Conservation (phyloP, 37 sponge, comb jelly and placozoan species). For the Hexactinellida sp. region DNA sequence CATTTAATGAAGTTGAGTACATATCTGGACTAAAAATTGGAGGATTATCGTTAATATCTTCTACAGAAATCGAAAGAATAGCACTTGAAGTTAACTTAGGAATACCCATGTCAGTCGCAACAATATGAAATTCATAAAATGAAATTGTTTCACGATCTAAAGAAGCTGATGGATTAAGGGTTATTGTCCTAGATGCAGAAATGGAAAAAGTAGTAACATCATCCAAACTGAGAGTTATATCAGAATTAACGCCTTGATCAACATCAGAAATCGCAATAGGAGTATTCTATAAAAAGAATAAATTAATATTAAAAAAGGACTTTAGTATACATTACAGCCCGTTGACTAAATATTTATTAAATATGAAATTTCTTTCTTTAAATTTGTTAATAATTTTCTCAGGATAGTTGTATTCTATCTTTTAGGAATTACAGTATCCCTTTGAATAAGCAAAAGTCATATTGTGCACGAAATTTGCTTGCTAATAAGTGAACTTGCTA, state of each 20-base stretch:
- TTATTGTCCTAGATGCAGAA: not conserved
- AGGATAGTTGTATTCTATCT: no score
- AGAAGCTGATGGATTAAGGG: not conserved
- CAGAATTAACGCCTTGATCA: not conserved
- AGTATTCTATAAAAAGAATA: not conserved
- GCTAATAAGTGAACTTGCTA: no score
- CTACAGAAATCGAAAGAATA: not conserved
- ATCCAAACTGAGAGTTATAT: not conserved
- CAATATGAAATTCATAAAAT: not conserved
- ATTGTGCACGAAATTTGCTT: no score
- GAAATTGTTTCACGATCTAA: not conserved
- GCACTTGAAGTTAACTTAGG: not conserved
- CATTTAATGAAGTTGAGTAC: not conserved
- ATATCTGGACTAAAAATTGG: not conserved
- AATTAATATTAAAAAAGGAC: no score
- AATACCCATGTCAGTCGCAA: not conserved
- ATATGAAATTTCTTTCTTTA: no score
- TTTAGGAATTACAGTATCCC: no score
- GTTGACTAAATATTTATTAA: no score
- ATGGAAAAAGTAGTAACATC: not conserved
- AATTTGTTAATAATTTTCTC: no score
- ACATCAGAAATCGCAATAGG: not conserved
- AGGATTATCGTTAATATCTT: slow-evolving; percentile 5
- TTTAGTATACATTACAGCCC: no score
- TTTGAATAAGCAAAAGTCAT: no score